Base-by-base conservation (phyloP, 2,888 invertebrate species). In the Acrobeloides nanus region DNA sequence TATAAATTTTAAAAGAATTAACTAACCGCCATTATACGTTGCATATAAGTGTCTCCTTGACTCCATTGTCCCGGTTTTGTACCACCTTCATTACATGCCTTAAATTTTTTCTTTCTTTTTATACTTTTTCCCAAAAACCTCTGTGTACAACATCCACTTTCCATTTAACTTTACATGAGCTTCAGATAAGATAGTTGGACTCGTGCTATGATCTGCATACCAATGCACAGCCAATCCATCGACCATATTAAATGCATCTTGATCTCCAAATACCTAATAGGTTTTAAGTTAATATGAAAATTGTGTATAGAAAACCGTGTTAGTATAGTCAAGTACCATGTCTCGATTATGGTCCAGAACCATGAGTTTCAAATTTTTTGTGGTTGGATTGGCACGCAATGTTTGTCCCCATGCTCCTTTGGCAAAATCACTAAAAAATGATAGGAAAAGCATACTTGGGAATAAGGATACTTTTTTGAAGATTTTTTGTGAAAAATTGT, bases 221-320 rank as follows among this genome's bases (percentile, higher is more conserved):
- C 87, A 89, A 75, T 90, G 89, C 3, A 87, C 77, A 0, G 83
- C 85, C 32, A 86, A 79, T 1, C 87, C 89, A 63, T 83, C 81
- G 0, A 87, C 74, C 56, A 73, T 76, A 37, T 68, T 58, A 0
- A 63, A 51, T 1, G 74, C 74, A 5, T 56, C 53, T 1, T 62
- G 38, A 48, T 75, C 71, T n/a, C 59, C 53, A 17, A 74, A 62
- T 3, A 77, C 61, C 75, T 75, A 41, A 7, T 60, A 39, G 33
- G 2, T 21, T n/a, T n/a, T n/a, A 21, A 42, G 24, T 6, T 23
- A 23, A 23, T 34, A 25, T 20, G 4, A 26, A 24, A 18, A n/a
- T n/a, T n/a, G n/a, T n/a, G n/a, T n/a, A n/a, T 57, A 53, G 24
- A 59, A 40, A 17, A 57, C 57, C 7, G 31, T 40, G 20, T 62